Evolutionary conservation across 1,140 invertebrate species (phyloP), one percentile per base, ranked within the genome.

Genomic region (Vanessa atalanta): DNA sequence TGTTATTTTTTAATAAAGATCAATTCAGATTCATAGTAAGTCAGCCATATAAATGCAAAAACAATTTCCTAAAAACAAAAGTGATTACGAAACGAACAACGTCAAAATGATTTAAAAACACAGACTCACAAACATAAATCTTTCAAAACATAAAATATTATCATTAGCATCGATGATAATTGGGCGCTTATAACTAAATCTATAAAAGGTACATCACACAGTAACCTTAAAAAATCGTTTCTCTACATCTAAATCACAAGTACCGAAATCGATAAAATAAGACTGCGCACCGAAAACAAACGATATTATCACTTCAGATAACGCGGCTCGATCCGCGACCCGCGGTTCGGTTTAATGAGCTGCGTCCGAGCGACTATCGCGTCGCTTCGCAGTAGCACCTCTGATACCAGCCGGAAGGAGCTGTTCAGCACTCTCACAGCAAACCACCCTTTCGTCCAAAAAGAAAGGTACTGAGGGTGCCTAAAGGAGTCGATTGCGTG

Each of bases 381-480:
- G 65, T 37, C 26, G 23, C 23, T 1, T 60, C 57, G 20, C 23
- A 60, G 20, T 26, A 68, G 63, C 72, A 70, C 69, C 71, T 70
- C 60, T 55, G 65, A 47, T 47, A 47, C 26, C 20, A 47, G 70
- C 57, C 71, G 66, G 60, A 66, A 37, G 13, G 37, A 48, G 47
- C 12, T 31, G 65, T 69, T 70, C 53, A 47, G 60, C 67, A 65
- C 75, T 69, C 80, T 81, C 77, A 97, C 76, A 97, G 94, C 77
- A 97, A 94, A 15, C 97, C 96, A 60, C 96, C 97, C 84, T 97
- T 97, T 68, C 97, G 93, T 43, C 96, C 97, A 88, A 97, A 97
- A 13, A 97, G 93, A 78, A 97, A 93, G 77, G 83, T 83, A 92
- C 96, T 97, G 66, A 97, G 94, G 31, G 96, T 96, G 67, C 96